These are phyloP conservation scores for Enteromius paludinosus DNA, from an alignment of 2,797 vertebrate species.

Conservation along the genomic window DNA sequence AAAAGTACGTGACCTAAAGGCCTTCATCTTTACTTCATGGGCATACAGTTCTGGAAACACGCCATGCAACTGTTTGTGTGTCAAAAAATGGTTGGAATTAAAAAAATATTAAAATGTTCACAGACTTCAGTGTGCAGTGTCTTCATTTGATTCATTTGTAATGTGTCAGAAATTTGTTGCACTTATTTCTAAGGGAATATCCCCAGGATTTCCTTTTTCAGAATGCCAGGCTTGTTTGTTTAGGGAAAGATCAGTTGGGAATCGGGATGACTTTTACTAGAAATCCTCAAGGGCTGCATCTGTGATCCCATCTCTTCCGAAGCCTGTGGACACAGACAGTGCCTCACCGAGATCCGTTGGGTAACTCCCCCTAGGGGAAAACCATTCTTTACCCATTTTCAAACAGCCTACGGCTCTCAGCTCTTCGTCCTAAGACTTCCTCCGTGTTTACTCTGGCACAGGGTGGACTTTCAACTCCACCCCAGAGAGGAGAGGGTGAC, in stretches of 20 bases:
- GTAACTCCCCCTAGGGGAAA: conserved; percentile 70
- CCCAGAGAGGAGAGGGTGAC: conserved; percentile 47
- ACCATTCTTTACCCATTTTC: conserved; percentile 57
- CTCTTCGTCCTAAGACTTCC: not conserved
- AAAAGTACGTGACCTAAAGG: not conserved
- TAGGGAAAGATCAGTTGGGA: conserved; percentile 39
- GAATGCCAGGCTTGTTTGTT: conserved; percentile 40
- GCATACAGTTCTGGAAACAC: not conserved
- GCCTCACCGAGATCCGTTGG: conserved; percentile 72
- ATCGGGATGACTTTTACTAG: conserved; percentile 63
- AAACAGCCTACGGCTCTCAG: conserved; percentile 64
- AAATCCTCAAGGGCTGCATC: conserved; percentile 79
- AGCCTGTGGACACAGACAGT: conserved; percentile 68
- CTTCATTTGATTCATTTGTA: not conserved
- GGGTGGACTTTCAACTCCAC: conserved; percentile 47
- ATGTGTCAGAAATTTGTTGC: not conserved
- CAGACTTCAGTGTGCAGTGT: not conserved
- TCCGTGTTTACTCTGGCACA: conserved; percentile 51
- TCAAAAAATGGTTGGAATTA: not conserved
- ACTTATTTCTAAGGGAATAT: conserved; percentile 2
- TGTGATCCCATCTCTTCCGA: conserved; percentile 82
- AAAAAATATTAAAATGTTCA: not conserved
- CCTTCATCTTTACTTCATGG: not conserved
- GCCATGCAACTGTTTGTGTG: not conserved
- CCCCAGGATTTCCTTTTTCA: conserved; percentile 18